Evolutionary conservation across 35 echinoderm and acorn worm genomes (phyloP).

Genomic region (Holothuria glaberrima): DNA sequence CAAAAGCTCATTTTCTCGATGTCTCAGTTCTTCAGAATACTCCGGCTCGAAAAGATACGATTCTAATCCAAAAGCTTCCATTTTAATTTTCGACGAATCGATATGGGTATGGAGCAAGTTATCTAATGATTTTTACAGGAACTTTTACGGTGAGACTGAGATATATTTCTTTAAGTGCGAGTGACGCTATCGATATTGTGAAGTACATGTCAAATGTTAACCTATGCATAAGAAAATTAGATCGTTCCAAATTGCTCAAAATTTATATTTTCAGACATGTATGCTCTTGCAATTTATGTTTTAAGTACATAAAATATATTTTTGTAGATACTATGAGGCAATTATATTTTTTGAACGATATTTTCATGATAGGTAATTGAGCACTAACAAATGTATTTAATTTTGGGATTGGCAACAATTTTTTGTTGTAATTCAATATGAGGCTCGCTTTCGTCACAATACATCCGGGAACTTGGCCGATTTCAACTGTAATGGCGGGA

Average conservation of each 20-base stretch:
- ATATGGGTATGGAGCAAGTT: background rate
- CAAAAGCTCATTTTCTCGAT: background rate
- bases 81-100: background rate
- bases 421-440: background rate
- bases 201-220: background rate
- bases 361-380: too few relatives aligned
- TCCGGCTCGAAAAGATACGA: background rate
- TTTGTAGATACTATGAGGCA: background rate
- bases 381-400: background rate
- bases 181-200: background rate
- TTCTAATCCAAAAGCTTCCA: background rate
- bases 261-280: background rate
- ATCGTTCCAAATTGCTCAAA: background rate
- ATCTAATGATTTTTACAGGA: background rate
- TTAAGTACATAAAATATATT: background rate
- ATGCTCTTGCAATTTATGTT: background rate
- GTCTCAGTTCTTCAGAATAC: conserved; percentile 3
- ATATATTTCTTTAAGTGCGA: background rate
- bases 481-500: background rate
- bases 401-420: conserved; percentile 9
- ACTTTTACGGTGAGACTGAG: background rate
- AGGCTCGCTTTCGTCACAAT: background rate
- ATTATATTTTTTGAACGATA: conserved; percentile 9
- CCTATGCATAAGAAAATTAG: background rate
- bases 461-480: background rate